Evolutionary conservation across 2,113 vertebrate species (phyloP).

Genomic region (Myrmecophaga tridactyla): DNA sequence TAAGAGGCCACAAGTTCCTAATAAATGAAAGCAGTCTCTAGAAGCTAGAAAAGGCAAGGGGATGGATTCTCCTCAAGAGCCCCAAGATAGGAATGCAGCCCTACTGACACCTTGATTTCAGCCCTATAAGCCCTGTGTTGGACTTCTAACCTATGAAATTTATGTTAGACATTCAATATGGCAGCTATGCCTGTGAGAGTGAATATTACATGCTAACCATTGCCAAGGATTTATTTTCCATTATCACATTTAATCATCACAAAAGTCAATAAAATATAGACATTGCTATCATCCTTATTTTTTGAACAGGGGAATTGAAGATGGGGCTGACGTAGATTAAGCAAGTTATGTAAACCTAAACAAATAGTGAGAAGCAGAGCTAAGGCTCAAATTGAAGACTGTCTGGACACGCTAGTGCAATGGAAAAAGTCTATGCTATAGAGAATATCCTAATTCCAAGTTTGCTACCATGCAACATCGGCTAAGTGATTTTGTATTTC

Average conservation of each 20-base stretch:
- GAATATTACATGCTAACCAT: background rate
- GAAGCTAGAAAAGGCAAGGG: background rate
- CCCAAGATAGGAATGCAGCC: background rate
- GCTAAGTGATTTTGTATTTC: background rate
- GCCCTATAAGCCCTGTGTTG: background rate
- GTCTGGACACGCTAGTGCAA: background rate
- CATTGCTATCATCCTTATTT: background rate
- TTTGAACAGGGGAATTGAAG: background rate
- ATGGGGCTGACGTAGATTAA: background rate
- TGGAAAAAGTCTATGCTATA: background rate
- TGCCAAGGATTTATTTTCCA: background rate
- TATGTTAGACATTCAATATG: background rate
- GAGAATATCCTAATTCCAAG: background rate
- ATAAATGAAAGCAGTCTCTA: background rate
- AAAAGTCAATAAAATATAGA: background rate
- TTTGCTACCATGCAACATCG: background rate
- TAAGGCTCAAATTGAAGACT: background rate
- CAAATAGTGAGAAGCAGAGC: background rate
- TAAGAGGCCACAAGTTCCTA: background rate
- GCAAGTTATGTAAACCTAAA: background rate
- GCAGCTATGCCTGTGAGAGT: background rate
- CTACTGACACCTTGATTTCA: background rate
- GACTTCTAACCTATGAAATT: background rate
- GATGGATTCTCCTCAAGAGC: background rate
- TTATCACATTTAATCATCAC: background rate